Base-by-base conservation (phyloP, 1,140 invertebrate species). In the Aphelenchoides fujianensis region DNA sequence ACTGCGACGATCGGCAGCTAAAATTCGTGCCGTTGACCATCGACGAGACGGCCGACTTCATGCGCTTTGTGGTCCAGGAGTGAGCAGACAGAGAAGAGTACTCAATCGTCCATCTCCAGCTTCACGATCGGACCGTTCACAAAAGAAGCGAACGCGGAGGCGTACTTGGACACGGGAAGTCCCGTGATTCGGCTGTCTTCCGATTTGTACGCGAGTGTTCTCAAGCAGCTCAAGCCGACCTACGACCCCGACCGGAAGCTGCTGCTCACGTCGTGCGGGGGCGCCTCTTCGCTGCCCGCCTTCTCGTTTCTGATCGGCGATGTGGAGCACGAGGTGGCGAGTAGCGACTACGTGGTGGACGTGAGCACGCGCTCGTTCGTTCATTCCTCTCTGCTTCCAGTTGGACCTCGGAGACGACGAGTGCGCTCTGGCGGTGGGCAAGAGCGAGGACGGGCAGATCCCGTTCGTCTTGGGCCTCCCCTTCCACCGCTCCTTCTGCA, bases 131-230 rank as follows among this genome's bases (percentile, higher is more conserved):
- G 55, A 5, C 5, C 28, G 34, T 7, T 30, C 23, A 59, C 19
- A 5, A 27, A 5, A 59, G 5, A 7, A 59, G 19, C 23, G 34
- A 23, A 5, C 23, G 7, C 55, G 12, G 19, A 59, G 7, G 55
- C 55, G 12, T 59, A 59, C 34, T 32, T 59, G 12, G 55, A 59
- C 55, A 59, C 5, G 5, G 55, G 55, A 16, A 30, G 27, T 27
- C 55, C 55, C 27, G 55, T 59, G 12, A 23, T 59, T 59, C 55
- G 34, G 34, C 27, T 59, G 5, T 23, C 55, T 59, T 59, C 19
- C 5, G 19, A 59, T 32, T 7, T 59, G 28, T 59, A 59, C 5
- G 23, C 12, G 28, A 27, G 28, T 5, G 5, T 5, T 59, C 5
- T 59, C 34, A 5, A 59, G 7, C 55, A 59, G 34, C 5, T 59